Base-by-base conservation (phyloP, 2,113 vertebrate species). In the Triplophysa dalaica region DNA sequence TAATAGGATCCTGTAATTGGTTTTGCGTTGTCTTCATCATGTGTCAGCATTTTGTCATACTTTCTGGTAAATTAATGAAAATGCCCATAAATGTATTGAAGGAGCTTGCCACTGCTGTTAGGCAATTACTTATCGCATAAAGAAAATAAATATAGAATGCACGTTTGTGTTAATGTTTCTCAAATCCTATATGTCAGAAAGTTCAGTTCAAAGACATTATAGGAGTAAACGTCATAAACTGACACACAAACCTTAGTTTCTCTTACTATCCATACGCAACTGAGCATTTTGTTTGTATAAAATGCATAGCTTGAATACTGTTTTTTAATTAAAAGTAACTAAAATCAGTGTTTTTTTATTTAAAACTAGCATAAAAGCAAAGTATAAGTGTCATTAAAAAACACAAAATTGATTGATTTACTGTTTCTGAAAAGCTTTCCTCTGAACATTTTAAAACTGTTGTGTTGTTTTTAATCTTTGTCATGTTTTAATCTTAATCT, bases 1-100 rank as follows among this genome's bases (percentile, higher is more conserved):
- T 91, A 90, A 92, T 92, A 88, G 91, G 91, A 87, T 90, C 90
- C 90, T 92, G 89, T 92, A 89, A 90, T 92, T 91, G 91, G 89
- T 90, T 90, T 92, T 92, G 89, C 89, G 89, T 91, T 87, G 86
- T 86, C 89, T 89, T 89, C 88, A 88, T 87, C 89, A 89, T 19
- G 58, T 73, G 86, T 87, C 88, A 81, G 84, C 87, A 82, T 85
- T 85, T 91, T 90, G 90, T 91, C 91, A 91, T 88, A 58, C 89
- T 89, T 88, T 79, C 56, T 85, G 75, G 81, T 86, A 89, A 91
- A 91, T 89, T 91, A 89, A 92, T 92, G 89, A 91, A 90, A 92
- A 86, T 82, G 85, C 88, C 89, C 87, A 84, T 81, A 86, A 38
- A 88, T 89, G 85, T 87, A 90, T 91, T 91, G 87, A 87, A 87